These are phyloP conservation scores for Apamea crenata DNA, from an alignment of 2,888 invertebrate species.

Conservation along the genomic window DNA sequence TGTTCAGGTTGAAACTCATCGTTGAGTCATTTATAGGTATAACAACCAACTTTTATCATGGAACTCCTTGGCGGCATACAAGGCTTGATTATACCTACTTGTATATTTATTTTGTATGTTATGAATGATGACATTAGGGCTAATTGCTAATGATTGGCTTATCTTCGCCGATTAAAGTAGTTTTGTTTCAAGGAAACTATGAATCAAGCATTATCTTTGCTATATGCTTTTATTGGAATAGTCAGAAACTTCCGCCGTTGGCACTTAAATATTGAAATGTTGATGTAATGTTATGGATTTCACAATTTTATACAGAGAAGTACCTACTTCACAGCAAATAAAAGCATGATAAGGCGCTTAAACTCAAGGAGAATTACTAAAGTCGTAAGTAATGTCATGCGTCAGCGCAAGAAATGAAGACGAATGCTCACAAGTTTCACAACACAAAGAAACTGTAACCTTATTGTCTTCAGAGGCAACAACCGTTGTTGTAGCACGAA, in stretches of 20 bases:
- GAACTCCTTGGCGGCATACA: conserved; percentile 49
- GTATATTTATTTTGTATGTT: conserved; percentile 50
- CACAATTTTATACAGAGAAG: conserved; percentile 47
- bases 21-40: conserved; percentile 35
- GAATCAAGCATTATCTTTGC: conserved; percentile 40
- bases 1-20: conserved; percentile 24
- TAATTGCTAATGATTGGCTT: conserved; percentile 70
- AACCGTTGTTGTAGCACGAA: conserved; percentile 68
- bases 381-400: conserved; percentile 74
- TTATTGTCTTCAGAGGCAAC: conserved; percentile 74
- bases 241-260: conserved; percentile 4
- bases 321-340: conserved; percentile 45
- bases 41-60: conserved; percentile 27
- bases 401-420: conserved; percentile 77
- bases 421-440: conserved; percentile 74
- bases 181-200: conserved; percentile 59
- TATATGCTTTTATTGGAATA: conserved; percentile 4
- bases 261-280: conserved; percentile 10
- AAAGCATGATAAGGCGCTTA: conserved; percentile 79
- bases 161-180: conserved; percentile 60
- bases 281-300: conserved; percentile 33
- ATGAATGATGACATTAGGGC: conserved; percentile 69
- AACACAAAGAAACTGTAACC: conserved; percentile 83
- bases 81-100: conserved; percentile 32
- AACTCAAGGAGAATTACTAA: conserved; percentile 78